Percentiles rank a stretch among this genome's conserved stretches.
phyloP scores from a whole-genome alignment of 2,888 invertebrate species.

The Bugulina stolonifera region DNA sequence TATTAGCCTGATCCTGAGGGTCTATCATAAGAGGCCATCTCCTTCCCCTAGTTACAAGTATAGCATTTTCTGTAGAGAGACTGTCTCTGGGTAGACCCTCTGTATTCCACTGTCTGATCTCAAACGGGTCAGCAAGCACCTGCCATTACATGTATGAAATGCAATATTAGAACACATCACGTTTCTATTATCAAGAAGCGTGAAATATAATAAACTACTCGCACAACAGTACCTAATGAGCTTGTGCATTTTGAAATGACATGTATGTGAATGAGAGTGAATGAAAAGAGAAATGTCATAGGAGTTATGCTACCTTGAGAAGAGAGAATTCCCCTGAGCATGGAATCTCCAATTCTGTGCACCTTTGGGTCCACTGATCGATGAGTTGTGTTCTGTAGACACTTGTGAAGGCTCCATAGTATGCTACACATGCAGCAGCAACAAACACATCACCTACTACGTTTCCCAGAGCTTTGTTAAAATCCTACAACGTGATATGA shows the following conservation, averaged over 20 bases:
- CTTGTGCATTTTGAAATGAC: not conserved
- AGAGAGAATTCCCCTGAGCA: slow-evolving; percentile 66
- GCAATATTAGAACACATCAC: not conserved
- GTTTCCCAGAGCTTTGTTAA: slow-evolving; percentile 49
- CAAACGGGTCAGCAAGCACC: slow-evolving; percentile 53
- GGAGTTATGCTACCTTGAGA: slow-evolving; percentile 35
- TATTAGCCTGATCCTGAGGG: slow-evolving; percentile 52
- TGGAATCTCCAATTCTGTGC: slow-evolving; percentile 64
- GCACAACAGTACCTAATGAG: not conserved
- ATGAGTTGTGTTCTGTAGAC: slow-evolving; percentile 57
- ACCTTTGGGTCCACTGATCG: slow-evolving; percentile 64
- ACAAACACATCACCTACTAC: slow-evolving; percentile 55
- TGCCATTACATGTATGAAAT: not conserved
- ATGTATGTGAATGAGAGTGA: not conserved
- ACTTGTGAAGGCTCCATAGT: slow-evolving; percentile 54
- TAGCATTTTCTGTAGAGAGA: slow-evolving; percentile 54
- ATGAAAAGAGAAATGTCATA: not conserved
- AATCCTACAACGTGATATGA: too few species aligned
- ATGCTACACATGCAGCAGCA: slow-evolving; percentile 53
- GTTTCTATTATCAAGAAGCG: too few species aligned
- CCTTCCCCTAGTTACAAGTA: slow-evolving; percentile 52
- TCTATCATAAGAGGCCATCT: slow-evolving; percentile 56
- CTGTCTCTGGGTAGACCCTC: slow-evolving; percentile 53
- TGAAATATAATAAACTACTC: not conserved
- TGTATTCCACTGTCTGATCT: slow-evolving; percentile 61